Percentiles rank a stretch among this genome's conserved stretches.
Evolutionary conservation across 1,140 invertebrate species (phyloP).

Genomic region (Frieseomelitta varia): DNA sequence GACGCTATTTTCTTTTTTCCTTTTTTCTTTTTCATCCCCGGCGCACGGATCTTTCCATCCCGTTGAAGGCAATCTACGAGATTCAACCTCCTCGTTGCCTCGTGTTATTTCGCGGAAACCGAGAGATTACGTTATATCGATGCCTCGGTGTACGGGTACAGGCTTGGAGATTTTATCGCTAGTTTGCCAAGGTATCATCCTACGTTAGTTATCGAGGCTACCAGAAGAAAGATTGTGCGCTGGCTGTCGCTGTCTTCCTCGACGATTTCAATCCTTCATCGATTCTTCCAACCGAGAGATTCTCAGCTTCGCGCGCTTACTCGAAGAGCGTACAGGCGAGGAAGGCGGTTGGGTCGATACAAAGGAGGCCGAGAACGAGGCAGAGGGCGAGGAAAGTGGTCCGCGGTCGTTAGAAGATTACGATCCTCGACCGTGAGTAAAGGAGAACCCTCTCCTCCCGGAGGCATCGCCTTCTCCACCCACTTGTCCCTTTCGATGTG

Average conservation of each 20-base stretch:
- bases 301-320: neutral
- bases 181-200: neutral
- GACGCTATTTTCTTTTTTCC: no score
- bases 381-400: constrained; percentile 38
- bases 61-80: neutral
- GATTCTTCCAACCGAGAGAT: neutral
- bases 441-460: neutral
- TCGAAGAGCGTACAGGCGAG: neutral
- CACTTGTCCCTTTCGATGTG: constrained; percentile 66
- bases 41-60: neutral
- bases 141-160: neutral
- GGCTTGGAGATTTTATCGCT: neutral
- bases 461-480: constrained; percentile 23
- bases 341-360: constrained; percentile 5
- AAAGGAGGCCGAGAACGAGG: constrained; percentile 16
- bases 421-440: constrained; percentile 16
- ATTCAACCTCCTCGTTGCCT: neutral
- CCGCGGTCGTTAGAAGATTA: constrained; percentile 52
- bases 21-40: neutral
- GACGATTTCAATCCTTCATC: neutral
- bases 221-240: constrained; percentile 16
- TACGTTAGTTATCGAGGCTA: constrained; percentile 19
- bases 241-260: neutral
- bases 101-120: constrained; percentile 10
- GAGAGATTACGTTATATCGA: constrained; percentile 5